Conservation (phyloP, 2,113 vertebrate genomes). For the Chiloscyllium plagiosum region DNA sequence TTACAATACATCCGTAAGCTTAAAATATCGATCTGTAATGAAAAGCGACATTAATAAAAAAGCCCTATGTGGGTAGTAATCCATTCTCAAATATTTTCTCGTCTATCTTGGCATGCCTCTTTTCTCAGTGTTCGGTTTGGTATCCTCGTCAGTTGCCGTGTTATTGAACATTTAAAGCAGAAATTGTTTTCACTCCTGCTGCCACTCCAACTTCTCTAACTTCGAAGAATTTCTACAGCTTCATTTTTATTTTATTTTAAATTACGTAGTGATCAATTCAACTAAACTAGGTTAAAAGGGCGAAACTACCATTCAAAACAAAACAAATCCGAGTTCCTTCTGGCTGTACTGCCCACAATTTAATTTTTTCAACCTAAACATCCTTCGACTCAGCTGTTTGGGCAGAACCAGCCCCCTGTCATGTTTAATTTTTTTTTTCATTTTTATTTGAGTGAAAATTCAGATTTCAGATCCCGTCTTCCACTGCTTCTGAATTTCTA, state of each 20-base stretch:
- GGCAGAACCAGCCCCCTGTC: too few species aligned
- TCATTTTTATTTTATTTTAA: neutral
- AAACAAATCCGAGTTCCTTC: neutral
- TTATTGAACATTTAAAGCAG: neutral
- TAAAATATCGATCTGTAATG: constrained; percentile 30
- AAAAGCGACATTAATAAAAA: neutral
- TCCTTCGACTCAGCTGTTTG: neutral
- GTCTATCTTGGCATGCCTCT: neutral
- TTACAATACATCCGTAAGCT: neutral
- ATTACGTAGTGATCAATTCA: neutral
- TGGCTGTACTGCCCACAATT: neutral
- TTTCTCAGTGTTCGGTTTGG: neutral
- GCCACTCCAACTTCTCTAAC: neutral
- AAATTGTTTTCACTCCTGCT: too few species aligned
- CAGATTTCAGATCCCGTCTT: neutral
- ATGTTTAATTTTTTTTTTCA: neutral
- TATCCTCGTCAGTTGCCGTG: neutral
- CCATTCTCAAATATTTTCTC: neutral
- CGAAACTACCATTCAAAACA: too few species aligned
- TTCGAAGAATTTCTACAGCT: neutral
- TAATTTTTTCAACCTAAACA: neutral
- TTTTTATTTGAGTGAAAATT: neutral
- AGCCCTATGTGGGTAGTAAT: neutral
- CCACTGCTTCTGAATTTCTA: neutral
- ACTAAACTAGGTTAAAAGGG: neutral